Percentiles rank a stretch among this genome's conserved stretches.
Conservation (phyloP, 2,888 invertebrate genomes). For the Athripsodes cinereus region DNA sequence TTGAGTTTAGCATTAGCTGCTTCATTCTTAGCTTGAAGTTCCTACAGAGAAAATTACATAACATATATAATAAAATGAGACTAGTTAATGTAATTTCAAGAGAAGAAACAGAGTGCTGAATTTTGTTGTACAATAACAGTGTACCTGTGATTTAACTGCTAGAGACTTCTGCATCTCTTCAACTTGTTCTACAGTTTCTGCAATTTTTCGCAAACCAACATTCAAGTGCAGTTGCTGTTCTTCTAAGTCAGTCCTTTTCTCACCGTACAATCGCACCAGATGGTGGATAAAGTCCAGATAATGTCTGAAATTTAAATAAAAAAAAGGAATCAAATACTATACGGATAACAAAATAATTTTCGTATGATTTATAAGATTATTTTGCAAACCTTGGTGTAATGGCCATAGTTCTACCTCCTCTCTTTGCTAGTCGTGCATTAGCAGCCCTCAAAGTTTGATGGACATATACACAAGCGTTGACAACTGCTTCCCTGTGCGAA, state of each 20-base stretch:
- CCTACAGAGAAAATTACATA: constrained; percentile 39
- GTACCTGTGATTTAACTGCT: constrained; percentile 89
- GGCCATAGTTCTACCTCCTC: constrained; percentile 93
- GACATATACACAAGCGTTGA: constrained; percentile 97
- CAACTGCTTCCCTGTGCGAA: constrained; percentile 90
- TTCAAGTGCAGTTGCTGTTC: constrained; percentile 98
- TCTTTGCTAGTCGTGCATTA: constrained; percentile 81
- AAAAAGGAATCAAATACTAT: not conserved
- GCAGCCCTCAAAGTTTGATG: constrained; percentile 96
- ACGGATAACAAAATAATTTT: not conserved
- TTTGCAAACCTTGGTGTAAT: constrained; percentile 75
- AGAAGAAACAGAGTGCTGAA: not conserved
- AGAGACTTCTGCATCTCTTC: constrained; percentile 99
- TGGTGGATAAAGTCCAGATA: constrained; percentile 99
- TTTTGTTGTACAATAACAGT: no score
- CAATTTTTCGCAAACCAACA: constrained; percentile 97
- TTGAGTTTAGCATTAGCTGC: constrained; percentile 98
- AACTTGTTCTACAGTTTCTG: constrained; percentile 98
- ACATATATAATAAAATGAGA: not conserved
- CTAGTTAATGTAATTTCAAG: not conserved
- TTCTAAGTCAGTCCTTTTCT: constrained; percentile 96
- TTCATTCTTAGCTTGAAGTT: constrained; percentile 94
- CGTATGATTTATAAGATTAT: not conserved
- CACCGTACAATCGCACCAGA: constrained; percentile 95
- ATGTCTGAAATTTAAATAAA: constrained; percentile 51